Conservation (phyloP, 2,113 vertebrate species). For the Cheirogaleus medius region DNA sequence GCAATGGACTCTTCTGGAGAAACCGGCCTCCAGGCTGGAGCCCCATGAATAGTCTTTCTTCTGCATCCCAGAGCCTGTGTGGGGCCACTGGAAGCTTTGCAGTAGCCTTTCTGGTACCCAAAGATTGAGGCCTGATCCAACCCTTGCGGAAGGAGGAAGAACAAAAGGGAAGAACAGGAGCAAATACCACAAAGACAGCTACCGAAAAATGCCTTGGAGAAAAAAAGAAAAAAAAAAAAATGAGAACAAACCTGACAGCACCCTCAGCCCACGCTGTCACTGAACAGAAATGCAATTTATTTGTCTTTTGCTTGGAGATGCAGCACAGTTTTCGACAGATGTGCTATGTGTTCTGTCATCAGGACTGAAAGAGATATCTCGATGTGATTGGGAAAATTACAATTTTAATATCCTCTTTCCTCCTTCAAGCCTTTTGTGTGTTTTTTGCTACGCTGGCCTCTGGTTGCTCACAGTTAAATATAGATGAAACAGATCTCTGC, state of each 20-base stretch:
- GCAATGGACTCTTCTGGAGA: neutral
- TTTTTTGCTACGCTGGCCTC: conserved; percentile 82
- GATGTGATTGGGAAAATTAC: conserved; percentile 79
- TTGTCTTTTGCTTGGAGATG: conserved; percentile 78
- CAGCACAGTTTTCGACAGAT: conserved; percentile 80
- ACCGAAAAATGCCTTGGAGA: neutral
- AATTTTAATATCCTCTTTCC: conserved; percentile 80
- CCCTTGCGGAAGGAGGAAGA: neutral
- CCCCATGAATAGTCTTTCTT: neutral
- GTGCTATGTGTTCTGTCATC: conserved; percentile 81
- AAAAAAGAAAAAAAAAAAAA: neutral
- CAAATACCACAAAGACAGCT: neutral
- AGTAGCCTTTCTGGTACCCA: neutral
- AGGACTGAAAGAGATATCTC: conserved; percentile 77
- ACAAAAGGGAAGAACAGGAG: neutral
- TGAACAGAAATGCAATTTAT: conserved; percentile 74
- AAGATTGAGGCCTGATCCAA: neutral
- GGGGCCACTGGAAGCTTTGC: neutral
- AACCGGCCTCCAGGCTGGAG: neutral
- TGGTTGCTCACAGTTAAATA: conserved; percentile 78
- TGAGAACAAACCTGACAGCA: neutral
- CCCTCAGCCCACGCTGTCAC: conserved; percentile 25
- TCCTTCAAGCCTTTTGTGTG: conserved; percentile 78
- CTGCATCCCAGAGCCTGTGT: neutral
- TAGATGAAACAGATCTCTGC: conserved; percentile 72